Base-by-base conservation (phyloP, 2,797 vertebrate species). In the Heterohyrax brucei region DNA sequence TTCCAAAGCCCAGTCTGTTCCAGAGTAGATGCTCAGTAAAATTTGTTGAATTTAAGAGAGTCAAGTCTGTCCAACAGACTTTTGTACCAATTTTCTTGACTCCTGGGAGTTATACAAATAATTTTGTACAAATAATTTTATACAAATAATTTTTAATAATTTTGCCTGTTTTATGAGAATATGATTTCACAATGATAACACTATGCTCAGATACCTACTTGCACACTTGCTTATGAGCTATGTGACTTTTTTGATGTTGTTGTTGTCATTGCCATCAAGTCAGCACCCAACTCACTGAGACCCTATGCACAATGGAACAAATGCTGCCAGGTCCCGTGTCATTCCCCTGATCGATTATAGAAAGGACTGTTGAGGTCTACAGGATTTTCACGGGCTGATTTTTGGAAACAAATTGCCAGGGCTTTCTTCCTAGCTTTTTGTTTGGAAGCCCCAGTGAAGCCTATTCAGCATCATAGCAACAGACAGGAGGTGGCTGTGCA, bases 31-130 rank as follows among this genome's bases (percentile, higher is more conserved):
- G 2, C 44, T 80, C 1, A 3, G 73, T 53, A 79, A 72, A 72
- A 62, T 61, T 76, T 73, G 46, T 59, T 56, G 18, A 89, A 44
- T 56, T 91, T 84, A 80, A 82, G 83, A 87, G 19, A 56, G 90
- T 92, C 61, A 87, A 61, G 76, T 50, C 16, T 56, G 77, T 68
- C 62, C 18, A 89, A 62, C 26, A 79, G 78, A 70, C 5, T 89
- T 91, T 85, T 33, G 18, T 81, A 64, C 3, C 75, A 10, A 30
- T 62, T 84, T 94, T 90, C 78, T 94, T 78, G 26, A 82, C 22
- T 93, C 0, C 5, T 50, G 33, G 22, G 68, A 44, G 72, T 66
- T 88, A 59, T 66, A 56, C 44, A 89, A 59, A 75, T 62, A 53
- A 53, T 53, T 39, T 66, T 88, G 50, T 66, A 56, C 44, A 89